phyloP scores from a whole-genome alignment of 2,888 invertebrate genomes.

The Octonoba sinensis region DNA sequence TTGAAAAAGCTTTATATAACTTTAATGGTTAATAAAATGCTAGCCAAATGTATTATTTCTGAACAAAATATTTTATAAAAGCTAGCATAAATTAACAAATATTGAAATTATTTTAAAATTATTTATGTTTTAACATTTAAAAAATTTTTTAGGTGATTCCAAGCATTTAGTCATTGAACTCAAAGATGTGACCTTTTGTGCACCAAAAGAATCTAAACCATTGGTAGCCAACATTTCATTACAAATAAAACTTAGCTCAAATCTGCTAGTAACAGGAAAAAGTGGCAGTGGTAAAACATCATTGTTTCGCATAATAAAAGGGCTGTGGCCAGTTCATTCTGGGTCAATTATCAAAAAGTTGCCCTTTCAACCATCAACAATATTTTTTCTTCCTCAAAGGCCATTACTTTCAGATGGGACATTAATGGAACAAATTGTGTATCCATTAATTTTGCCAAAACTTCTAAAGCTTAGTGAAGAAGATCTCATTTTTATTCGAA shows the following conservation, averaged over 20 bases:
- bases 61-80: too few species aligned
- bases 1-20: too few species aligned
- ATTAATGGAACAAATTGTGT: constrained; percentile 65
- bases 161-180: constrained; percentile 22
- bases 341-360: constrained; percentile 67
- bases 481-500: constrained; percentile 3
- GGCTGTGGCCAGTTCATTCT: constrained; percentile 73
- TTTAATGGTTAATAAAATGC: too few species aligned
- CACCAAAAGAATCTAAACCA: constrained; percentile 46
- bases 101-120: neutral
- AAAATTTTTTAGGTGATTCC: constrained; percentile 11
- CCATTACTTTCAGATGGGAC: constrained; percentile 75
- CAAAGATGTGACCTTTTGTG: constrained; percentile 44
- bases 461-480: constrained; percentile 7
- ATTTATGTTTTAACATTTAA: neutral
- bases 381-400: constrained; percentile 75
- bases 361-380: constrained; percentile 68
- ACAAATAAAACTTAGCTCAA: constrained; percentile 72
- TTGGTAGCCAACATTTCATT: constrained; percentile 72
- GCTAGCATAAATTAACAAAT: too few species aligned
- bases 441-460: constrained; percentile 45
- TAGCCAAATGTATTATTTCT: too few species aligned
- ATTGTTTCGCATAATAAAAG: constrained; percentile 74
- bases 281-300: constrained; percentile 76
- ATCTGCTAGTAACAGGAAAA: constrained; percentile 75